Percentiles rank a stretch among this genome's conserved stretches.
Conservation (phyloP, 2,113 vertebrate genomes). For the Prunella fulvescens region DNA sequence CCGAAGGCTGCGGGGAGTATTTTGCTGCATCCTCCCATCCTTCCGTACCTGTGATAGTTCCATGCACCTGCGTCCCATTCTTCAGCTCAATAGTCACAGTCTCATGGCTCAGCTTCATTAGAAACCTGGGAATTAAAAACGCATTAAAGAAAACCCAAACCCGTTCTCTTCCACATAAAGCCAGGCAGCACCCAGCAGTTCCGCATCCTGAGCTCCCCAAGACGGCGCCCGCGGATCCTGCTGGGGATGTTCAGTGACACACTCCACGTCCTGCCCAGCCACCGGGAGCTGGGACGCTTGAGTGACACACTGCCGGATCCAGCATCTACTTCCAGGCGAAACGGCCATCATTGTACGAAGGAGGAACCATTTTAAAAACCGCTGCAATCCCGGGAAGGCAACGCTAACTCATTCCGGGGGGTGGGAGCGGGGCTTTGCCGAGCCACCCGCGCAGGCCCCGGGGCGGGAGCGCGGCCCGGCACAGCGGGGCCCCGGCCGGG, state of each 20-base stretch:
- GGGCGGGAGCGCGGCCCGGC: not conserved
- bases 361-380: not conserved
- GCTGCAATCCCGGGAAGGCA: too few relatives aligned
- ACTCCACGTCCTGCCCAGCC: fast-evolving
- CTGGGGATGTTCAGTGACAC: fast-evolving
- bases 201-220: fast-evolving
- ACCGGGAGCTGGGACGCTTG: fast-evolving
- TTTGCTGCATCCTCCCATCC: fast-evolving
- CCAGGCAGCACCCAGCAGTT: fast-evolving
- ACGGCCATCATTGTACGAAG: not conserved
- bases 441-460: not conserved
- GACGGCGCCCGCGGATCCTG: fast-evolving
- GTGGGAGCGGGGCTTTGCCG: fast-evolving
- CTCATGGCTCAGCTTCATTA: slow-evolving; percentile 99
- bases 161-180: not conserved
- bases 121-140: slow-evolving; percentile 79
- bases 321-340: not conserved
- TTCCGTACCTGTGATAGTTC: slow-evolving; percentile 90
- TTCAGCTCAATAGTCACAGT: slow-evolving; percentile 98
- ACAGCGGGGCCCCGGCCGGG: not conserved
- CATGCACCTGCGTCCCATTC: slow-evolving; percentile 97
- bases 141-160: not conserved
- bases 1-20: fast-evolving
- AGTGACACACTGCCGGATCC: not conserved
- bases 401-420: too few relatives aligned